Percentiles rank a stretch among this genome's conserved stretches.
Conservation (phyloP, 1,140 invertebrate species). For the Drosophila asahinai region DNA sequence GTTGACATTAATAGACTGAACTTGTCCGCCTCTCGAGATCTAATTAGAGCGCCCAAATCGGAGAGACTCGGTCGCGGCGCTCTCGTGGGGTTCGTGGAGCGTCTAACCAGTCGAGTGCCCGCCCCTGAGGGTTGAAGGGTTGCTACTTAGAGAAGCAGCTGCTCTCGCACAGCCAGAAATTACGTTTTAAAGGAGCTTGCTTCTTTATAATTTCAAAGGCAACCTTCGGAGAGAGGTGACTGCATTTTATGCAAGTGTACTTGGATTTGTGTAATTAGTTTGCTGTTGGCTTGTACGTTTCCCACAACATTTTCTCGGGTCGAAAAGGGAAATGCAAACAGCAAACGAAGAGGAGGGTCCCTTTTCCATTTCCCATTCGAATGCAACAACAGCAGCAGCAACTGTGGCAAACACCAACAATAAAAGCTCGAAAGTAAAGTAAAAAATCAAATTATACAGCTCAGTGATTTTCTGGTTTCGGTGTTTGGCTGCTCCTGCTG, state of each 20-base stretch:
- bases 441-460: slow-evolving; percentile 78
- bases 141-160: slow-evolving; percentile 20
- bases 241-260: slow-evolving; percentile 3
- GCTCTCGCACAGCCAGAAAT: slow-evolving; percentile 10
- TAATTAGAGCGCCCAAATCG: slow-evolving; percentile 65
- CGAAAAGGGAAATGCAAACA: slow-evolving; percentile 16
- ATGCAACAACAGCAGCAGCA: slow-evolving; percentile 16
- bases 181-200: not conserved
- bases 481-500: slow-evolving; percentile 38
- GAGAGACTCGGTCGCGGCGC: slow-evolving; percentile 26
- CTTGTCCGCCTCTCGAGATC: slow-evolving; percentile 60
- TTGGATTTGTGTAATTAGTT: slow-evolving; percentile 69
- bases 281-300: slow-evolving; percentile 29
- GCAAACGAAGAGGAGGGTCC: not conserved
- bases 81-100: slow-evolving; percentile 32
- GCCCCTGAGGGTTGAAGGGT: slow-evolving; percentile 11
- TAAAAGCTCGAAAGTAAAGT: slow-evolving; percentile 39
- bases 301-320: slow-evolving; percentile 1
- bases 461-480: slow-evolving; percentile 77
- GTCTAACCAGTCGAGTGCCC: slow-evolving; percentile 42
- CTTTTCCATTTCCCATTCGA: slow-evolving; percentile 14
- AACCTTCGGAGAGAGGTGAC: not conserved
- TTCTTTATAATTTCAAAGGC: not conserved
- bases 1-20: slow-evolving; percentile 72
- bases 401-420: slow-evolving; percentile 34